These are phyloP conservation scores for Lontra canadensis DNA, from an alignment of 2,113 vertebrate species.

Conservation along the genomic window DNA sequence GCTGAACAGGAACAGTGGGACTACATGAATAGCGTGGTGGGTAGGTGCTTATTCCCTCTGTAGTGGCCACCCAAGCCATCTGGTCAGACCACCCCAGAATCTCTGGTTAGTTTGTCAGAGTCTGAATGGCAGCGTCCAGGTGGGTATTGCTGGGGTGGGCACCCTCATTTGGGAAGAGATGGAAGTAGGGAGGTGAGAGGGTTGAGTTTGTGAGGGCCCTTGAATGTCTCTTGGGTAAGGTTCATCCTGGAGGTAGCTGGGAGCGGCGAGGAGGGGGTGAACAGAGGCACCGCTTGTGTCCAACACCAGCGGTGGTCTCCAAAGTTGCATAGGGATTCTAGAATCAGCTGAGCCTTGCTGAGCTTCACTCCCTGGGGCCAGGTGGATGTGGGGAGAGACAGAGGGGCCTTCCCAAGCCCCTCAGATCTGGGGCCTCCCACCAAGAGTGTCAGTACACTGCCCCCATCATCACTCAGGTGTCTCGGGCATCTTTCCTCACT, in stretches of 20 bases:
- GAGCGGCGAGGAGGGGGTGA: rapidly evolving
- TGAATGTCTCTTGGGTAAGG: too few relatives aligned
- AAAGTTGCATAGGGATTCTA: not conserved
- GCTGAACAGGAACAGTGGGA: too few relatives aligned
- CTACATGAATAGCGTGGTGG: not conserved
- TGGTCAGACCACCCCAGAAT: not conserved
- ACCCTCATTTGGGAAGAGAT: not conserved
- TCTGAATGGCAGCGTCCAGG: too few relatives aligned
- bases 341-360: not conserved
- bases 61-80: not conserved
- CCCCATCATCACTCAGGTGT: not conserved
- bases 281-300: rapidly evolving
- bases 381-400: not conserved
- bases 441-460: rapidly evolving
- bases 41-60: too few relatives aligned
- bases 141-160: not conserved
- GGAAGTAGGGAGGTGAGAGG: not conserved
- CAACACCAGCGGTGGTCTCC: rapidly evolving
- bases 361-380: too few relatives aligned
- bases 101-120: not conserved
- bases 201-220: not conserved
- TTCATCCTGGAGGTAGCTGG: not conserved
- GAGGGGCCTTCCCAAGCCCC: not conserved
- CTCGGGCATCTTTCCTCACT: not conserved
- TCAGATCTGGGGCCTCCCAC: too few relatives aligned